Evolutionary conservation across 2,888 invertebrate genomes (phyloP), one percentile per base, ranked within the genome.

Genomic region (Drosophila niveifrons): DNA sequence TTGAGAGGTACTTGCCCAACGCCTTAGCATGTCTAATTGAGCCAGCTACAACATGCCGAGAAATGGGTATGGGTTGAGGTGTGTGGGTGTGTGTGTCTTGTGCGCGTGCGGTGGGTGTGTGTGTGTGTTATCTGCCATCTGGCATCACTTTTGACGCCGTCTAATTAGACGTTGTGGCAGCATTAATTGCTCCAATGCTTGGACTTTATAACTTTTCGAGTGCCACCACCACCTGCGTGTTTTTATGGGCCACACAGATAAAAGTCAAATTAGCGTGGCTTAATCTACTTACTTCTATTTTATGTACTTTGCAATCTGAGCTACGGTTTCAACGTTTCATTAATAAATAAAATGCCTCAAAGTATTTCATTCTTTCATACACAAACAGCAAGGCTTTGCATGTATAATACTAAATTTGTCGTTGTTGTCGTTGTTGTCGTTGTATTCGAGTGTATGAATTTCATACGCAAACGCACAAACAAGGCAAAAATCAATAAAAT

Each of bases 101-200:
- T 64, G 36, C 7, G 52, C 18, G 23, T 64, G 72, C 68, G 59
- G 46, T 41, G 67, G 63, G 62, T 63, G 46, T 43, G 62, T 61
- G 70, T 84, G 78, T 68, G 53, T 43, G 72, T 61, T 85, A 89
- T 89, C 88, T 83, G 47, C 46, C 58, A 64, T 75, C 69, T 66
- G 53, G 61, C 69, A 59, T 62, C 78, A 79, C 68, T 79, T 81
- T 88, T 72, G 78, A 72, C 75, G 66, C 62, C 63, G 55, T 82
- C 77, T 90, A 90, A 90, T 90, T 90, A 89, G 82, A 76, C 76
- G 52, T 70, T 80, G 87, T 62, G 87, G 84, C 65, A 70, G 75
- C 78, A 75, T 82, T 85, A 88, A 85, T 89, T 89, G 88, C 61
- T 56, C 70, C 67, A 63, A 61, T 66, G 56, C 72, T 74, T 57